Conservation (phyloP, 2,888 invertebrate species). For the Melangyna quadrimaculata region DNA sequence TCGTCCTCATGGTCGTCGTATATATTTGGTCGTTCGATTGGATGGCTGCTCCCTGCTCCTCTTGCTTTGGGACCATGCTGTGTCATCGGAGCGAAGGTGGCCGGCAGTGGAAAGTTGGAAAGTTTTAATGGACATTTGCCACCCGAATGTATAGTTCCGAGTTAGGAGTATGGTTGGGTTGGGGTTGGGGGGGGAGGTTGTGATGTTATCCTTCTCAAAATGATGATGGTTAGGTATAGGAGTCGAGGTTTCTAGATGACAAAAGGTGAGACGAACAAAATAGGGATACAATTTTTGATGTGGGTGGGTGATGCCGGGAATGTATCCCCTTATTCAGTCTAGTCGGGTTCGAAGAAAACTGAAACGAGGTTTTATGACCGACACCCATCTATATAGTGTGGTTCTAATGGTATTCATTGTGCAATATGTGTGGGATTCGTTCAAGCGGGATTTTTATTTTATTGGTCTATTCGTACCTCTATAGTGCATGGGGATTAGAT, state of each 20-base stretch:
- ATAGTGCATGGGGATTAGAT: slow-evolving; percentile 20
- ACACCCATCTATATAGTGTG: slow-evolving; percentile 37
- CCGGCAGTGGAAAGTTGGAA: slow-evolving; percentile 53
- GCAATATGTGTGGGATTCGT: slow-evolving; percentile 49
- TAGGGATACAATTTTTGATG: slow-evolving; percentile 58
- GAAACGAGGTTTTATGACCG: slow-evolving; percentile 65
- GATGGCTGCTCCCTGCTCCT: slow-evolving; percentile 27
- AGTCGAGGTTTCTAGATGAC: slow-evolving; percentile 5
- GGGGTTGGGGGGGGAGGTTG: too few relatives aligned
- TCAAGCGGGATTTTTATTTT: slow-evolving; percentile 39
- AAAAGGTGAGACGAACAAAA: slow-evolving; percentile 40
- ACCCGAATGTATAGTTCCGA: slow-evolving; percentile 50
- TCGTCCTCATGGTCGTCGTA: slow-evolving; percentile 22
- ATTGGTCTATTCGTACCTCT: neutral
- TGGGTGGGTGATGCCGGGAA: slow-evolving; percentile 16
- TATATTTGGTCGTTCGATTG: slow-evolving; percentile 50
- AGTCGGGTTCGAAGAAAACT: slow-evolving; percentile 51
- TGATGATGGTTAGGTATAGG: slow-evolving; percentile 21
- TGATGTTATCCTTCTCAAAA: slow-evolving; percentile 57
- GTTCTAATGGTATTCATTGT: slow-evolving; percentile 36
- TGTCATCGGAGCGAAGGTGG: slow-evolving; percentile 35
- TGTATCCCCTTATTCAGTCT: slow-evolving; percentile 57
- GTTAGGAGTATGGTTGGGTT: slow-evolving; percentile 4
- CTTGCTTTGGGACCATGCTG: slow-evolving; percentile 1
- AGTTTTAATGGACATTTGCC: slow-evolving; percentile 71